Conservation (phyloP, 2,113 vertebrate species). For the Chitala chitala region DNA sequence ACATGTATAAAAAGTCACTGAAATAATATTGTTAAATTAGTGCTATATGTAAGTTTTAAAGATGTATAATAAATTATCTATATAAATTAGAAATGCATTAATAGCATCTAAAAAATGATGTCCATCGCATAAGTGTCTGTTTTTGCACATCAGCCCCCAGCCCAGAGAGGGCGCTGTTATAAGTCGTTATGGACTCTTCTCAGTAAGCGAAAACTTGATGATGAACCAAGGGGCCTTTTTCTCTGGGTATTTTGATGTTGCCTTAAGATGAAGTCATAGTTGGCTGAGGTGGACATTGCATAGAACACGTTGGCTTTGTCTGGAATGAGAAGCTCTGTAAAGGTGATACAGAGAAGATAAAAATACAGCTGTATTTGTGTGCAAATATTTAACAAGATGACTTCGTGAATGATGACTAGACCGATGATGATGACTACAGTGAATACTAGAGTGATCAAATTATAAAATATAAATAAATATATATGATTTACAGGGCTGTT, state of each 20-base stretch:
- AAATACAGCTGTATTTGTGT: too few species aligned
- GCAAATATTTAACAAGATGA: too few species aligned
- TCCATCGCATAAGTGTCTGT: not conserved
- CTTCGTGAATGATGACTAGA: too few species aligned
- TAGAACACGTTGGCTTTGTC: slow-evolving; percentile 84
- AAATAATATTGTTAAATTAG: not conserved
- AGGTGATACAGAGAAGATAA: slow-evolving; percentile 12
- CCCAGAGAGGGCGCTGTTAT: slow-evolving; percentile 27
- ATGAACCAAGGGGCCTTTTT: slow-evolving; percentile 28
- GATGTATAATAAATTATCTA: not conserved
- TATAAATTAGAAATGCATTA: not conserved
- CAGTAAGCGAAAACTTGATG: slow-evolving; percentile 41
- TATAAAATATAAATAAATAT: too few species aligned
- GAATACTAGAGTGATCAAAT: too few species aligned
- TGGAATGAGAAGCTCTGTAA: slow-evolving; percentile 76
- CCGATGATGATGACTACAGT: too few species aligned
- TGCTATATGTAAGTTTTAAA: not conserved
- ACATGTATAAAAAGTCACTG: not conserved
- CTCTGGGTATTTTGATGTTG: slow-evolving; percentile 20
- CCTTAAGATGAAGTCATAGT: slow-evolving; percentile 76
- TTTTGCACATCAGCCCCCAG: not conserved
- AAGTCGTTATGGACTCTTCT: slow-evolving; percentile 34
- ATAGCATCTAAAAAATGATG: not conserved
- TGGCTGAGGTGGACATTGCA: slow-evolving; percentile 72
- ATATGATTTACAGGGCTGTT: not conserved